These are phyloP conservation scores for Rhopalosiphum nymphaeae DNA, from an alignment of 2,888 invertebrate genomes.

Conservation along the genomic window DNA sequence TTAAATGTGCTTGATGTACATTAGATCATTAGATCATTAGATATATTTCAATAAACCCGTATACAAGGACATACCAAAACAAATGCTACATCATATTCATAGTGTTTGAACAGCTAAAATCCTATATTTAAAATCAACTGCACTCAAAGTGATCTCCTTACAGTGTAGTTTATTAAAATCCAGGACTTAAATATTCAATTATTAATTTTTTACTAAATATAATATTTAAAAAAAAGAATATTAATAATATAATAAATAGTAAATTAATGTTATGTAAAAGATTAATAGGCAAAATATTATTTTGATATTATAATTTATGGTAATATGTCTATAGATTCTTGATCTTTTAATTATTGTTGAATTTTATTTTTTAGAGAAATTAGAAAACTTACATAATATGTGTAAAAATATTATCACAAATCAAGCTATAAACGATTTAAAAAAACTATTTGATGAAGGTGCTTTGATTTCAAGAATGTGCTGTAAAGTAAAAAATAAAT, in stretches of 20 bases:
- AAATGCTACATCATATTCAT: no score
- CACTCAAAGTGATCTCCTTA: no score
- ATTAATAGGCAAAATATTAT: background rate
- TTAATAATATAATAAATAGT: background rate
- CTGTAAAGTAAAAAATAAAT: slow-evolving; percentile 60
- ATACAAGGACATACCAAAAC: no score
- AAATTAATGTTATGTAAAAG: background rate
- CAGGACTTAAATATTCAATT: background rate
- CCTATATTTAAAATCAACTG: no score
- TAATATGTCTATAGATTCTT: background rate
- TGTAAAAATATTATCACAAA: slow-evolving; percentile 25
- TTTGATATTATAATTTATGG: background rate
- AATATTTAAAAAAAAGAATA: background rate
- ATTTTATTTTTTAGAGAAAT: slow-evolving; percentile 38
- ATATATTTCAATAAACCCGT: no score
- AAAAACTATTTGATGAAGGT: slow-evolving; percentile 54
- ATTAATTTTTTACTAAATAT: background rate
- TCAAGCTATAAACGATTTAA: slow-evolving; percentile 21
- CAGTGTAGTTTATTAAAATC: no score
- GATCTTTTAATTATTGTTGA: background rate
- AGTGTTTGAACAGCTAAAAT: no score
- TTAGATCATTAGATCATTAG: no score
- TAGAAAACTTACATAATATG: background rate
- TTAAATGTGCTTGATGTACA: background rate
- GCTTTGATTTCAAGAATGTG: slow-evolving; percentile 50